Evolutionary conservation across 2,888 invertebrate genomes (phyloP).

Genomic region (Chaetogeoica ovagalla): DNA sequence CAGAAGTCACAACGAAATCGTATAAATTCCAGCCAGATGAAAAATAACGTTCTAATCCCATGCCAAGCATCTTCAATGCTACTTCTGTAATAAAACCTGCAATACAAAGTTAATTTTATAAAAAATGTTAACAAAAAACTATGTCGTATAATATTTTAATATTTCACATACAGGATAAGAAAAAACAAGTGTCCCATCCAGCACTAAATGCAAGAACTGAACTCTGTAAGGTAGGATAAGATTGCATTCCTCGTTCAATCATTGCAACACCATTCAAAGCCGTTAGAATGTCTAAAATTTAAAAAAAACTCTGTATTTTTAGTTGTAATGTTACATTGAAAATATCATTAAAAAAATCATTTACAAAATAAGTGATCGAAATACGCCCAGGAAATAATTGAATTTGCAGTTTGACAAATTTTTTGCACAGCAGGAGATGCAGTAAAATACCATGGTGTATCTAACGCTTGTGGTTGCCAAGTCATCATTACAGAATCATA

Average conservation of each 20-base stretch:
- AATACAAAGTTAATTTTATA: conserved; percentile 40
- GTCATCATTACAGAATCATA: conserved; percentile 74
- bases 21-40: conserved; percentile 85
- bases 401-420: conserved; percentile 66
- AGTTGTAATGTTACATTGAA: neutral
- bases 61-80: conserved; percentile 71
- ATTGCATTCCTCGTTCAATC: conserved; percentile 70
- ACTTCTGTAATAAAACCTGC: conserved; percentile 76
- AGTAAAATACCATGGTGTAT: conserved; percentile 75
- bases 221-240: conserved; percentile 65
- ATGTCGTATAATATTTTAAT: conserved; percentile 1
- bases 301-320: neutral
- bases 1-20: conserved; percentile 72
- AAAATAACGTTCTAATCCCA: conserved; percentile 73
- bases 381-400: conserved; percentile 71
- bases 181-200: conserved; percentile 76
- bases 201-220: conserved; percentile 70
- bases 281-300: conserved; percentile 69
- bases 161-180: conserved; percentile 67
- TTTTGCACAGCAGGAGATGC: conserved; percentile 67
- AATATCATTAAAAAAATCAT: conserved; percentile 58
- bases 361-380: conserved; percentile 75
- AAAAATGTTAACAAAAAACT: neutral
- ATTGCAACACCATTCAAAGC: conserved; percentile 75
- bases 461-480: conserved; percentile 73